phyloP scores from a whole-genome alignment of 2,888 invertebrate genomes.

The Caradrina kadenii region DNA sequence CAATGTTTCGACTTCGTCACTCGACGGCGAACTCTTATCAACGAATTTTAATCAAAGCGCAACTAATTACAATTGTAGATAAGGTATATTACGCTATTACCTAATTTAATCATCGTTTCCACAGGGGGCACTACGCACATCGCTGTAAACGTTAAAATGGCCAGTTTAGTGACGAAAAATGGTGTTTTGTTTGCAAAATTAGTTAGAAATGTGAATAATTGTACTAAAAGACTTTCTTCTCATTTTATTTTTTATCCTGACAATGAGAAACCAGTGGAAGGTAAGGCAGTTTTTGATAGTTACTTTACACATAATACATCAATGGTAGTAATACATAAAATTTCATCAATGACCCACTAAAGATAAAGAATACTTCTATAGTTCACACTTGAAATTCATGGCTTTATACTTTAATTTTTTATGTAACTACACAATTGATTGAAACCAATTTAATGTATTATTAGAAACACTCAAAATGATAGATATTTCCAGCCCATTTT shows the following conservation, averaged over 20 bases:
- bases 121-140: slow-evolving; percentile 52
- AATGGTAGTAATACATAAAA: neutral
- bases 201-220: slow-evolving; percentile 78
- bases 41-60: slow-evolving; percentile 75
- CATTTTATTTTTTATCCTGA: slow-evolving; percentile 92
- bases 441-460: too few relatives aligned
- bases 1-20: slow-evolving; percentile 63
- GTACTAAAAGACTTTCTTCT: slow-evolving; percentile 82
- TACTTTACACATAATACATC: neutral
- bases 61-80: slow-evolving; percentile 87
- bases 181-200: slow-evolving; percentile 72
- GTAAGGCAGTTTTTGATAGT: slow-evolving; percentile 70
- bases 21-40: slow-evolving; percentile 69
- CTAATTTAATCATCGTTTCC: slow-evolving; percentile 72
- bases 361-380: neutral
- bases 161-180: slow-evolving; percentile 76
- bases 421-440: too few relatives aligned
- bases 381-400: too few relatives aligned
- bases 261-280: slow-evolving; percentile 85
- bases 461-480: neutral
- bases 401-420: too few relatives aligned
- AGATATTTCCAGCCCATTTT: neutral
- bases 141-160: slow-evolving; percentile 72
- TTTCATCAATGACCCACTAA: neutral
- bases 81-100: slow-evolving; percentile 75